Evolutionary conservation across 2,797 vertebrate genomes (phyloP), one percentile per base, ranked within the genome.

Genomic region (Lophura swinhoii): DNA sequence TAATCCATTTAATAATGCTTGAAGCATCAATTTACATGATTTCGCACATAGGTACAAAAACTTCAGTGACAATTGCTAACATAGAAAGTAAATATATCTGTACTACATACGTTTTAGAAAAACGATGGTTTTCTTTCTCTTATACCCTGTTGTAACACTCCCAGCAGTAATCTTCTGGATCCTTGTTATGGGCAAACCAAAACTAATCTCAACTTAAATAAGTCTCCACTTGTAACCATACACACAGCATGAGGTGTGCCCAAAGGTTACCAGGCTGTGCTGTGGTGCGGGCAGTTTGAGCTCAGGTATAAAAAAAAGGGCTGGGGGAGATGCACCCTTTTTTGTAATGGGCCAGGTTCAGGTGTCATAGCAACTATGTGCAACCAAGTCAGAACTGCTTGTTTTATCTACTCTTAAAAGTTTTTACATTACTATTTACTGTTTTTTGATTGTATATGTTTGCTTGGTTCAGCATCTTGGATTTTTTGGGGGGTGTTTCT

Each of bases 111-210:
- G 49, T 21, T 79, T 77, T 58, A 41, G n/a, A 43, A 51, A 67
- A 86, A 18, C 1, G 5, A 1, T n/a, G 2, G 0, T 66, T 72
- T 26, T 55, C 33, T 8, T 60, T 89, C n/a, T 76, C 12, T 67
- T 78, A 7, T 33, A 64, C 1, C 3, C 6, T 33, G 0, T 31
- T 56, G 2, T n/a, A 35, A 74, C 14, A 90, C 6, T 1, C 2
- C 21, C 7, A 51, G 3, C 18, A 87, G 15, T 17, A 83, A 73
- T 20, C 9, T 6, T 80, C 56, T 77, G 14, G 7, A 39, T 60
- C 14, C 12, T 82, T 7, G 49, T 9, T 31, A 7, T 23, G 10
- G 28, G 37, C 13, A 76, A 79, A 39, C 1, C 6, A 64, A 44
- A 59, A 2, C 0, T 79, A 15, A 13, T 59, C 13, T n/a, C 67